These are phyloP conservation scores for Lasioglossum baleicum DNA, from an alignment of 1,140 invertebrate species.

Conservation along the genomic window DNA sequence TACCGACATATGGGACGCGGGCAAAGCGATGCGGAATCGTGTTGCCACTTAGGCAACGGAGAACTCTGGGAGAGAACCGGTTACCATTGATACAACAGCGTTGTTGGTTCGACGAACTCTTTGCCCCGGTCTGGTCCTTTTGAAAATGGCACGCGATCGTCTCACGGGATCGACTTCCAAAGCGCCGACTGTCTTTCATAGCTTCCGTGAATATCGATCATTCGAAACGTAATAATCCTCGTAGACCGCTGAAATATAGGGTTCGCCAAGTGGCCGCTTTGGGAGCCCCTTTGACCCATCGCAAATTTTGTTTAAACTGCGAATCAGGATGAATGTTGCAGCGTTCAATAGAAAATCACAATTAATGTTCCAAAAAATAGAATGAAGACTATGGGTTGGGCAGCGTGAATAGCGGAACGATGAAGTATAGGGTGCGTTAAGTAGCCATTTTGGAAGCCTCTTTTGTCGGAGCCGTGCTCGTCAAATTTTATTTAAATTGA, in stretches of 20 bases:
- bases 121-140: conserved; percentile 6
- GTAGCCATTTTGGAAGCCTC: no score
- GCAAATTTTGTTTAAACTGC: neutral
- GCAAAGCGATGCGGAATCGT: conserved; percentile 12
- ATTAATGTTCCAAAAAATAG: no score
- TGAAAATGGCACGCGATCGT: conserved; percentile 20
- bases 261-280: conserved; percentile 4
- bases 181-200: neutral
- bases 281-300: neutral
- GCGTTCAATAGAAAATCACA: no score
- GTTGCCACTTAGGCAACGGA: neutral
- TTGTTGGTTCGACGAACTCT: conserved; percentile 7
- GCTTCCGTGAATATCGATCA: neutral
- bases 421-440: no score
- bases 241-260: neutral
- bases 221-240: neutral
- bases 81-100: neutral
- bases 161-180: conserved; percentile 19
- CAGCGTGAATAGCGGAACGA: no score
- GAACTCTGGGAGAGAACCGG: conserved; percentile 8
- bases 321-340: neutral
- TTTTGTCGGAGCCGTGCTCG: no score
- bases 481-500: no score
- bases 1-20: conserved; percentile 56
- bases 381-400: no score